A percentile compares a stretch with the other conserved stretches of the same genome.
phyloP scores from a whole-genome alignment of 2,888 invertebrate species.

The Mellilla xanthometata region DNA sequence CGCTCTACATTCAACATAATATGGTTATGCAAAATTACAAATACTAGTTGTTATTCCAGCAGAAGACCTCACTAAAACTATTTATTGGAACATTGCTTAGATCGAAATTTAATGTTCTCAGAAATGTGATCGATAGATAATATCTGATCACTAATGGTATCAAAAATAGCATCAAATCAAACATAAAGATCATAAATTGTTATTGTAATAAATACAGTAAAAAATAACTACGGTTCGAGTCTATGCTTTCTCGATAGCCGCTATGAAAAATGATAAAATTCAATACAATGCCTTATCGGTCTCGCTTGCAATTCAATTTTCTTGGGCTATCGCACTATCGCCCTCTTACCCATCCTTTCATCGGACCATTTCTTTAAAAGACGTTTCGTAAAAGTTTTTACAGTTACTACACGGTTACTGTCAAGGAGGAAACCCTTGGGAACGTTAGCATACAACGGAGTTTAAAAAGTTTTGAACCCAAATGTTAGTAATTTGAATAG shows the following conservation, averaged over 20 bases:
- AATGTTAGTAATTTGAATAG: no score
- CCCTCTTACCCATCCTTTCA: conserved; percentile 32
- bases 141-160: no score
- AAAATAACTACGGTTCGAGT: conserved; percentile 24
- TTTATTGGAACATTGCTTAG: no score
- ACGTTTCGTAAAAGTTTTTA: conserved; percentile 25
- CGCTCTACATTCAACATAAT: no score
- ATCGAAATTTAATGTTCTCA: no score
- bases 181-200: neutral
- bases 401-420: neutral
- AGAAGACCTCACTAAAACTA: no score
- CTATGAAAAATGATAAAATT: conserved; percentile 40
- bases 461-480: no score
- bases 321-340: conserved; percentile 28
- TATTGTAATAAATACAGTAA: neutral
- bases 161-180: no score
- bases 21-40: neutral
- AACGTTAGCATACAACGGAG: neutral
- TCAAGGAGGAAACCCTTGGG: neutral
- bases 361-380: conserved; percentile 28
- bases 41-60: no score
- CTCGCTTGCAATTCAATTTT: conserved; percentile 40
- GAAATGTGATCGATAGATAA: no score
- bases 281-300: conserved; percentile 42
- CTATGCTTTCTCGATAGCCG: conserved; percentile 37